Base-by-base conservation (phyloP, 2,113 vertebrate species). In the Hemibagrus wyckioides region DNA sequence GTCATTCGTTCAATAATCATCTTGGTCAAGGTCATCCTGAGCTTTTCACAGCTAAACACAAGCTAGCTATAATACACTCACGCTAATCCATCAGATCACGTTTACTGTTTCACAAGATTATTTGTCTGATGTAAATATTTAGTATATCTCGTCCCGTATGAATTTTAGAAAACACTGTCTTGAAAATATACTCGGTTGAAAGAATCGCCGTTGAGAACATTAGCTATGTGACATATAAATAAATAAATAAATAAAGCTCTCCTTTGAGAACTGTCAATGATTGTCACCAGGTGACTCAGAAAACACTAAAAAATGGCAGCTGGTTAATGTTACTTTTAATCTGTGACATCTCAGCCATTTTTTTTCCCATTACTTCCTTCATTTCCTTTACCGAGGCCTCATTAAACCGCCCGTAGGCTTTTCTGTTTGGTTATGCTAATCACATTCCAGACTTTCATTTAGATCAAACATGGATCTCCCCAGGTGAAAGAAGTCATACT, bases 391-490 rank as follows among this genome's bases (percentile, higher is more conserved):
- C 52, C 11, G 21, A 52, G 25, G 44, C 33, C 41, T 54, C 67
- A 85, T 76, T 39, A 85, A 48, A 67, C 80, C 56, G 50, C 83
- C 83, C 67, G 75, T 85, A 61, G 80, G 25, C 82, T 80, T 79
- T 79, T 80, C 71, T 33, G 61, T 85, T 85, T 85, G 82, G 67
- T 84, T 86, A 90, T 86, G 84, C 79, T 86, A 88, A 90, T 84
- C 83, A 83, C 71, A 44, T 50, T 65, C 21, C n/a, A 82, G 61
- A 73, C 33, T 71, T 88, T 75, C 48, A 75, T 76, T 89, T 77
- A 15, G 52, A 85, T 6, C 76, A 39, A 83, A 80, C 61, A 80
- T 71, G 71, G 59, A 83, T 87, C 69, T 85, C 79, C 85, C 28
- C 54, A 87, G 88, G 85, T 87, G 83, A 89, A 80, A 81, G 71